Evolutionary conservation across 2,113 vertebrate genomes (phyloP).

Genomic region (Athene noctua): DNA sequence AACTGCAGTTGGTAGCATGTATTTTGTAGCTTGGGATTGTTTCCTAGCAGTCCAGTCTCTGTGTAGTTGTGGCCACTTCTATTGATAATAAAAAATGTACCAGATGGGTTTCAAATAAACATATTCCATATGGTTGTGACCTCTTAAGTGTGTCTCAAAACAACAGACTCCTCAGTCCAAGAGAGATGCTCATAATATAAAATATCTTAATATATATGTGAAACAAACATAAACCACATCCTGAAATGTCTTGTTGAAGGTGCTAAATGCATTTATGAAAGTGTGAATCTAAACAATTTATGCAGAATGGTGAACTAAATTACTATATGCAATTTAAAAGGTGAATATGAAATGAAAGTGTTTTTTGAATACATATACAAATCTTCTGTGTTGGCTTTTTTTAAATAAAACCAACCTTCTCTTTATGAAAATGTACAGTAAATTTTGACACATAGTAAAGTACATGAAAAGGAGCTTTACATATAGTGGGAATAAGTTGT

Average conservation of each 20-base stretch:
- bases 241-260: slow-evolving; percentile 25
- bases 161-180: neutral
- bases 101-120: neutral
- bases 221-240: slow-evolving; percentile 3
- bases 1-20: neutral
- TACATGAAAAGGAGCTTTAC: neutral
- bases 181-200: slow-evolving; percentile 5
- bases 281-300: slow-evolving; percentile 3
- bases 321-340: slow-evolving; percentile 7
- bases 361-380: slow-evolving; percentile 15
- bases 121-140: neutral
- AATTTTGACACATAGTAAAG: neutral
- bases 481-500: neutral
- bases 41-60: neutral
- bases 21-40: neutral
- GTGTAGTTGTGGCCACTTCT: neutral
- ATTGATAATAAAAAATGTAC: neutral
- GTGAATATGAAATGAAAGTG: neutral
- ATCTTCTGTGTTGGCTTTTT: neutral
- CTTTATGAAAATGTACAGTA: slow-evolving; percentile 24
- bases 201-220: neutral
- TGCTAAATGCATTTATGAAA: slow-evolving; percentile 13
- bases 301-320: neutral
- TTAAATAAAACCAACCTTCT: neutral
- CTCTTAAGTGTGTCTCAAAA: neutral